Percentiles rank a stretch among this genome's conserved stretches.
These are phyloP conservation scores for Holcopasites calliopsidis DNA, from an alignment of 1,140 invertebrate species.

Conservation along the genomic window DNA sequence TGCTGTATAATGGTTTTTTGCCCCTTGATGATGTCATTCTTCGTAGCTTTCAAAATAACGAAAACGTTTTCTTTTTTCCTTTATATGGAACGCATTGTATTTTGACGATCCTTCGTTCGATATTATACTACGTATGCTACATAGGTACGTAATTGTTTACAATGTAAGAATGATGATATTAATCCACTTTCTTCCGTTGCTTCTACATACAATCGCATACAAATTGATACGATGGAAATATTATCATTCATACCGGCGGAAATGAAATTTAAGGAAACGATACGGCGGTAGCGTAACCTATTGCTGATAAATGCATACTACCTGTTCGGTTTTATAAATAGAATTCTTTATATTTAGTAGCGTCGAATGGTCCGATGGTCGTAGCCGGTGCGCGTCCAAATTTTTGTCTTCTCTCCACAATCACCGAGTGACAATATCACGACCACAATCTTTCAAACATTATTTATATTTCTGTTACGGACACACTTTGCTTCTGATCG, in stretches of 20 bases:
- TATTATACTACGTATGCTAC: neutral
- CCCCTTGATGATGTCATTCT: neutral
- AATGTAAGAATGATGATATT: neutral
- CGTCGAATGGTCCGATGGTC: neutral
- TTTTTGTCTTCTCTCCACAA: neutral
- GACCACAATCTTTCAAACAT: neutral
- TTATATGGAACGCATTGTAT: neutral
- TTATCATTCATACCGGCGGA: too few relatives aligned
- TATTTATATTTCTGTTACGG: neutral
- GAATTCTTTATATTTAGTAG: constrained; percentile 56
- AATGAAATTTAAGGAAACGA: neutral
- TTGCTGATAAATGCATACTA: constrained; percentile 37
- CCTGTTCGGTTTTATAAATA: constrained; percentile 53
- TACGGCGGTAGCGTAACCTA: neutral
- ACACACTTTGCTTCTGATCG: constrained; percentile 18
- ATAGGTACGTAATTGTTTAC: neutral
- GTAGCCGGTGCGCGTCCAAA: neutral
- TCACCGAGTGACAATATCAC: neutral
- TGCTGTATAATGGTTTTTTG: neutral
- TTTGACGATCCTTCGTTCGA: neutral
- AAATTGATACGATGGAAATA: neutral
- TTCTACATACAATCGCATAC: neutral
- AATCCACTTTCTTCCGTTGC: neutral
- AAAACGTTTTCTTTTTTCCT: neutral
- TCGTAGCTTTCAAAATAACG: neutral